Base-by-base conservation (phyloP, 2,797 vertebrate genomes). In the Corythornis leucogaster region DNA sequence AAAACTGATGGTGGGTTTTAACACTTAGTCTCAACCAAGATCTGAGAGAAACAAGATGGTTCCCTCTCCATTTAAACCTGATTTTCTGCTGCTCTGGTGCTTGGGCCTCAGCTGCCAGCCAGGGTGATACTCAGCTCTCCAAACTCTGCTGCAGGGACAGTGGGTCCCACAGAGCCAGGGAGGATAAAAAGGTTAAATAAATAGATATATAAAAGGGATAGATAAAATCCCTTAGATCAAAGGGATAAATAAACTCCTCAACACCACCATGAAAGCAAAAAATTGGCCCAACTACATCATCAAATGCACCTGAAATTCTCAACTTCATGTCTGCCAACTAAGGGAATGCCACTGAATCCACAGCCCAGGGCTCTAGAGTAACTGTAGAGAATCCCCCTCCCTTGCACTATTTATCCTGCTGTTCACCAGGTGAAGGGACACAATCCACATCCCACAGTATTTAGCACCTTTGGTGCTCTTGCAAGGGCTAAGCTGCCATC, bases 401-500 rank as follows among this genome's bases (percentile, higher is more conserved):
- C 21, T 77, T 75, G 35, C 57, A 61, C 42, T 74, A 58, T 80
- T 87, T 80, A 48, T 78, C n/a, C 33, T 62, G 12, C 71, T 1
- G 0, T 82, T 89, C 53, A 77, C 75, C 57, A 68, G 46, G 40
- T 74, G 71, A 89, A 74, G 67, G 79, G 53, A 74, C 7, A 58
- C 45, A 82, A 70, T 24, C 45, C 46, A 28, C 55, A 80, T 66
- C 80, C 85, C 33, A 30, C 25, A 59, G 51, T 42, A 89, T 67
- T 92, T 70, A 86, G 45, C 61, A 89, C 66, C 81, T 82, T 35
- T 89, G 81, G 71, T 89, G 90, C 38, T 15, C 50, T 54, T 82
- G 66, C 38, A 82, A 95, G 53, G 91, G 75, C 84, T 80, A 90
- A 84, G 54, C 59, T 89, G 83, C 64, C 79, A 80, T 83, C 80